Evolutionary conservation across 2,797 vertebrate genomes (phyloP), one percentile per base, ranked within the genome.

Genomic region (Perdix hodgsoniae): DNA sequence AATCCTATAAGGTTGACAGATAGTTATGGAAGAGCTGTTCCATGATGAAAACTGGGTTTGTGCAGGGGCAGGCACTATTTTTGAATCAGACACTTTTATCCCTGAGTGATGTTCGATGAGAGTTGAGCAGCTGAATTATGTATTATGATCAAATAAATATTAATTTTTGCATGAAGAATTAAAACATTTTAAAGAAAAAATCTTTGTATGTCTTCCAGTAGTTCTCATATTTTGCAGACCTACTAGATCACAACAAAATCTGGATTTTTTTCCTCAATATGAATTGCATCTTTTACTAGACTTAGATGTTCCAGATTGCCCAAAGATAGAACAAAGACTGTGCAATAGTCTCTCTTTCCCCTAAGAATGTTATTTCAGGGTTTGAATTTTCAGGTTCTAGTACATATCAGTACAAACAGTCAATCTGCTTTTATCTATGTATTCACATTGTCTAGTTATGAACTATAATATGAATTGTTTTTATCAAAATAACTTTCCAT

Each of bases 121-220:
- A 88, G 44, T 1, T 64, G 33, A 82, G 72, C 33, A 61, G 44
- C 37, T 96, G 72, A 89, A 95, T 95, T 92, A 95, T 91, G 15
- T 39, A 95, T 95, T 57, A 64, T 73, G 71, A 79, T 71, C 15
- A 80, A 94, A 93, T 95, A 95, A 95, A 96, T 92, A 96, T 91
- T 90, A 84, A 95, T 73, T 83, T 0, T 83, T 93, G 12, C 49
- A 93, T 85, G 29, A 94, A 92, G 47, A 85, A 91, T 92, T 91
- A 77, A 92, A 94, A 85, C 27, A 60, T 6, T 35, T 76, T 77
- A 72, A 73, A 89, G 91, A 77, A 93, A 93, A 2, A 9, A 72
- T 59, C 65, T 83, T 18, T 54, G 26, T 65, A 50, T 33, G 67
- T 75, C 45, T 84, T 81, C 23, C 54, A 63, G 18, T 22, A 75